Evolutionary conservation across 2,797 vertebrate genomes (phyloP).

Genomic region (Sebastes cheni): DNA sequence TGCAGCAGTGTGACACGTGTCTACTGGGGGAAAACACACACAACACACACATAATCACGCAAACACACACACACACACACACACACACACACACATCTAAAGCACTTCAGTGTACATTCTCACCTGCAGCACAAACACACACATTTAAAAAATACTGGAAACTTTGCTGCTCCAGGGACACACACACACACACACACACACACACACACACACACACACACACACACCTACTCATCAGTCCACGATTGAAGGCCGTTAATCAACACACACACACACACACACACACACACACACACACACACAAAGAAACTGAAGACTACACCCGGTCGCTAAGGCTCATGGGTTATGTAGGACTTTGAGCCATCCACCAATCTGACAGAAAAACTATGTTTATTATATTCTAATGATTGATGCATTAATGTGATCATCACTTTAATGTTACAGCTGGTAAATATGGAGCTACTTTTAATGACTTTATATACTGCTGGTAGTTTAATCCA

Average conservation of each 20-base stretch:
- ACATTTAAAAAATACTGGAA: conserved; percentile 5
- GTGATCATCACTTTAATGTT: no score
- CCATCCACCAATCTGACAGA: no score
- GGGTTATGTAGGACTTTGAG: no score
- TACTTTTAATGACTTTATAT: no score
- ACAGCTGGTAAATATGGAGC: no score
- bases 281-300: background rate
- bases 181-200: conserved; percentile 20
- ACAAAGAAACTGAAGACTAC: no score
- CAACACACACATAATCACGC: background rate
- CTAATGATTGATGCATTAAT: no score
- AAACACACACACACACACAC: conserved; percentile 22
- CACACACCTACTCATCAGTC: background rate
- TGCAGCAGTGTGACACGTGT: conserved; percentile 14
- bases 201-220: background rate
- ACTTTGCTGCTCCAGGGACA: background rate
- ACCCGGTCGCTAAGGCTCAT: no score
- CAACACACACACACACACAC: background rate
- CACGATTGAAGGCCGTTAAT: no score
- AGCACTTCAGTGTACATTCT: conserved; percentile 32
- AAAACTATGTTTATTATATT: no score
- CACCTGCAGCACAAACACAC: conserved; percentile 19
- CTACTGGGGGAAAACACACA: background rate
- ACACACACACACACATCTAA: conserved; percentile 9
- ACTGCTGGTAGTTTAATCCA: no score